Percentiles rank a stretch among this genome's conserved stretches.
Evolutionary conservation across 2,797 vertebrate genomes (phyloP).

Genomic region (Characodon lateralis): DNA sequence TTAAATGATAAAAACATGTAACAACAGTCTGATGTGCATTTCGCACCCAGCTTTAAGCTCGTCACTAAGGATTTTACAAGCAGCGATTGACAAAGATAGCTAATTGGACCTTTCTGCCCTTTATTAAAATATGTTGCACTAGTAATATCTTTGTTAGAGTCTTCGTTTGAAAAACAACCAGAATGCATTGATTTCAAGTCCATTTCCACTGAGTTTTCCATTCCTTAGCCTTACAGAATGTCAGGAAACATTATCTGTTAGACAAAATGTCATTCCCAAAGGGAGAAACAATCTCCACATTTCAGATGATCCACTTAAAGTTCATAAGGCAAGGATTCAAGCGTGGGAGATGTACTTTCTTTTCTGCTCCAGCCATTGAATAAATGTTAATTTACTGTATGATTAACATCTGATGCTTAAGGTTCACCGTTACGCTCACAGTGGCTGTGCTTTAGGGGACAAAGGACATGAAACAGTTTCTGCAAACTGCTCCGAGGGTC

Average conservation of each 20-base stretch:
- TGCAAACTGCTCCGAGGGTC: slow-evolving; percentile 28
- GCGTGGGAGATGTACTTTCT: slow-evolving; percentile 16
- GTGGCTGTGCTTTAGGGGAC: slow-evolving; percentile 18
- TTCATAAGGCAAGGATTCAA: slow-evolving; percentile 15
- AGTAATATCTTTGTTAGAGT: not conserved
- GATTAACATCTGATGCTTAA: slow-evolving; percentile 2
- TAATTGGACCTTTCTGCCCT: not conserved
- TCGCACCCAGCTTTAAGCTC: not conserved
- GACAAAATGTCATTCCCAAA: slow-evolving; percentile 20
- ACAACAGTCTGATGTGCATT: not conserved
- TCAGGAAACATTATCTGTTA: slow-evolving; percentile 36
- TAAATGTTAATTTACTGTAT: not conserved
- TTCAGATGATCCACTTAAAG: slow-evolving; percentile 34
- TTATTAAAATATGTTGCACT: not conserved
- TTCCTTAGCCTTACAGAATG: slow-evolving; percentile 30
- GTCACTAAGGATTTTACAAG: not conserved
- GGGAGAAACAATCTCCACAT: slow-evolving; percentile 15
- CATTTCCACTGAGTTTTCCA: slow-evolving; percentile 35
- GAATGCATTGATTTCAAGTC: slow-evolving; percentile 55
- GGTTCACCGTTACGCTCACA: not conserved
- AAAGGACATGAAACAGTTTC: slow-evolving; percentile 32
- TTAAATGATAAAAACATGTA: not conserved
- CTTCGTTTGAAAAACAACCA: slow-evolving; percentile 13
- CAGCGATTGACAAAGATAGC: not conserved
- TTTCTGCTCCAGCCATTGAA: not conserved